Evolutionary conservation across 2,797 vertebrate genomes (phyloP), one percentile per base, ranked within the genome.

Genomic region (Momotus momota): DNA sequence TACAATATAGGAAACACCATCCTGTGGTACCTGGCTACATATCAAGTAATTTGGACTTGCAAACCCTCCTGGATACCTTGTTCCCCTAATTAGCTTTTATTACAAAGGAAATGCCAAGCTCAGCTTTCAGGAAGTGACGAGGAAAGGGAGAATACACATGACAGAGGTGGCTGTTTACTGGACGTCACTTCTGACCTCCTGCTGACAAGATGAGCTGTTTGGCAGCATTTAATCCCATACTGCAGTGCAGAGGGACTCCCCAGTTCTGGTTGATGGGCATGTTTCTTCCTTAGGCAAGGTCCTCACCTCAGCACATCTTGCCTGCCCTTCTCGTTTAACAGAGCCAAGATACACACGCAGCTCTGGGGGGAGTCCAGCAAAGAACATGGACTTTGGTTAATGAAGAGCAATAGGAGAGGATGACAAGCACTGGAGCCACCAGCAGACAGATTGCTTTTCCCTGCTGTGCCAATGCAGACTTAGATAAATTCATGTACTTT

Each of bases 271-370:
- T 18, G 46, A 35, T 14, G 22, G 22, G 9, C 33, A 60, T 1
- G 1, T 12, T 78, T 69, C 48, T 72, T 66, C 29, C 61, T 72
- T 15, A 40, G 13, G 15, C n/a, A 41, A 70, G 23, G 29, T 49
- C 35, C 58, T 66, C 54, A 13, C 19, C 31, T 65, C 58, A 45
- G 43, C 51, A 29, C 15, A 33, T n/a, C 18, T 51, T 31, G 19
- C 12, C 13, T 48, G 20, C 25, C 18, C 65, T 78, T 62, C 51
- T 64, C 57, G 55, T 57, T 66, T 78, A 57, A 65, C 45, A 62
- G 35, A 43, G 29, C 21, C 1, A 1, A 81, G 51, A 62, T 29
- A 31, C 14, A 60, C 29, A 66, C 0, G 0, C 2, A 80, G 35
- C 40, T 77, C 48, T 4, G 7, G 21, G 14, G 20, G 40, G 6